phyloP scores from a whole-genome alignment of 2,797 vertebrate species.

The Staurois parvus region DNA sequence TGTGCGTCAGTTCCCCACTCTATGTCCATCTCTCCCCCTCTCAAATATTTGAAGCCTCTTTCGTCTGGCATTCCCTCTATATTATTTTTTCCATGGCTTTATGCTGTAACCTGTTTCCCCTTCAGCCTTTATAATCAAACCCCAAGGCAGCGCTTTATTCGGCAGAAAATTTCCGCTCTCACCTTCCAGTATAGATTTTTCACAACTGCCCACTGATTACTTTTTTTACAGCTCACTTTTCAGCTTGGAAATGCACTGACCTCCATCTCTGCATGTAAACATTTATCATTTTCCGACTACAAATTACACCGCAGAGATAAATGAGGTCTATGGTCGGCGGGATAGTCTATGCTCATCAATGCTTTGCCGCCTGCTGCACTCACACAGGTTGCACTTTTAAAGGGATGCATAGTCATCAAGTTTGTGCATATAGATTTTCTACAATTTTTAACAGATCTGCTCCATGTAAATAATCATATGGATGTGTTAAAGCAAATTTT shows the following conservation, averaged over 20 bases:
- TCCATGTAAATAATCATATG: too few species aligned
- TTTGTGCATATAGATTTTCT: too few species aligned
- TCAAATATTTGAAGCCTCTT: neutral
- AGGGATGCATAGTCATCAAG: too few species aligned
- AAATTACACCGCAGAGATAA: too few species aligned
- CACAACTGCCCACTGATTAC: constrained; percentile 5
- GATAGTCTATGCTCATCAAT: too few species aligned
- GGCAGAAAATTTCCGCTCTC: neutral
- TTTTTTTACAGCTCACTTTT: neutral
- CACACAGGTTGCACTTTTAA: too few species aligned
- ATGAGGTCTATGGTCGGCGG: too few species aligned
- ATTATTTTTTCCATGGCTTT: neutral
- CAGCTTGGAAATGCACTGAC: neutral
- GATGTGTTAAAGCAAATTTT: too few species aligned
- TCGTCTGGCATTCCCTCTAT: neutral
- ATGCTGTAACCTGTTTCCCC: neutral
- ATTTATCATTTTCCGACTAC: too few species aligned
- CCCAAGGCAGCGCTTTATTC: neutral
- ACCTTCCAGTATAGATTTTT: constrained; percentile 22
- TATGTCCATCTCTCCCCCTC: neutral
- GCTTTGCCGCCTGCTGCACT: too few species aligned
- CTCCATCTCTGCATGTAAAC: neutral
- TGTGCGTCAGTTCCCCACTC: neutral
- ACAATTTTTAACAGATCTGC: too few species aligned
- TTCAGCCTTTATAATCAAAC: neutral